Evolutionary conservation across 2,113 vertebrate genomes (phyloP).

Genomic region (Rhabdomys dilectus): DNA sequence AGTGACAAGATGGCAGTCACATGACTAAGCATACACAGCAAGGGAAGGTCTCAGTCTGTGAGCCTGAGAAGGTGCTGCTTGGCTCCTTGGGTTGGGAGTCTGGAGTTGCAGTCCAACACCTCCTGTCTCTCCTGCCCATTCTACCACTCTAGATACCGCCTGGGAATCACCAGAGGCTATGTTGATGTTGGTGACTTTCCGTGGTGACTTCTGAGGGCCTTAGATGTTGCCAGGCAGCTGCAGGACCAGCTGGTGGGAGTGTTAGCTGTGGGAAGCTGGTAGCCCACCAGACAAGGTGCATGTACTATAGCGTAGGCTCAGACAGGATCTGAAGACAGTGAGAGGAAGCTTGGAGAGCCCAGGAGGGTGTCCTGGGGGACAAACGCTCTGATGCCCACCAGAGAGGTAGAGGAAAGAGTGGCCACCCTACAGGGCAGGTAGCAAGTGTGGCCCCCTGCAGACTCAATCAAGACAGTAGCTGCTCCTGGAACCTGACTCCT

Average conservation of each 20-base stretch:
- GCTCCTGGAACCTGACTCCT: neutral
- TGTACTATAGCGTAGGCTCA: fast-evolving
- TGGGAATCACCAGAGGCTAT: neutral
- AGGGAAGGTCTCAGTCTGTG: fast-evolving
- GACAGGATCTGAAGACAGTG: neutral
- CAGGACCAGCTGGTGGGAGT: neutral
- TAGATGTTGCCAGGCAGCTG: fast-evolving
- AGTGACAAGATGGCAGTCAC: neutral
- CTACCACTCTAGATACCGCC: neutral
- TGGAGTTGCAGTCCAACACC: neutral
- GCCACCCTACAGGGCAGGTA: neutral
- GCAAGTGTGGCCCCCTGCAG: neutral
- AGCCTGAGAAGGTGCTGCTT: neutral
- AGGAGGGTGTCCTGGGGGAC: neutral
- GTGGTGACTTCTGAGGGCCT: neutral
- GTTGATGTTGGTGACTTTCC: too few species aligned
- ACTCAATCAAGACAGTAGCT: neutral
- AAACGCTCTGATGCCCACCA: neutral
- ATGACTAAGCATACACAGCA: fast-evolving
- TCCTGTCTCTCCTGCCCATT: neutral
- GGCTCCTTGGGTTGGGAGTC: neutral
- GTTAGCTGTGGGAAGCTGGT: neutral
- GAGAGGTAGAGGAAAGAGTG: neutral
- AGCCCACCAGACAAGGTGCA: neutral
- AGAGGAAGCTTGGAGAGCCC: neutral